Percentiles rank a stretch among this genome's conserved stretches.
phyloP scores from a whole-genome alignment of 1,140 invertebrate genomes.

The Drosophila ficusphila region DNA sequence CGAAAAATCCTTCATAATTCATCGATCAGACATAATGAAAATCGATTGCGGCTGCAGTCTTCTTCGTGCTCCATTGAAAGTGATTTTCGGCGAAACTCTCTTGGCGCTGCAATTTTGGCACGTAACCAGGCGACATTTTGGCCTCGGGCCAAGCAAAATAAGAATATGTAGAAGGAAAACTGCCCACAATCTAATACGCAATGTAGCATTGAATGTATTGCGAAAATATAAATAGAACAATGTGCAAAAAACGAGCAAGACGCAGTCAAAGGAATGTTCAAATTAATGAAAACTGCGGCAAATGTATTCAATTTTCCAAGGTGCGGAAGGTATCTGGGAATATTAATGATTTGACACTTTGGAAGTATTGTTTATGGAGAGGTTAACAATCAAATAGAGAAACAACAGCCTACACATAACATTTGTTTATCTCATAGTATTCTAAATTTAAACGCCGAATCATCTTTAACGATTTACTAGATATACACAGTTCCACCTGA shows the following conservation, averaged over 20 bases:
- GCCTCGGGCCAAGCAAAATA: slow-evolving; percentile 52
- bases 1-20: slow-evolving; percentile 53
- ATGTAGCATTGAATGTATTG: slow-evolving; percentile 55
- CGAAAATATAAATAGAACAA: slow-evolving; percentile 60
- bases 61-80: slow-evolving; percentile 59
- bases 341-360: slow-evolving; percentile 34
- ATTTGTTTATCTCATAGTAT: slow-evolving; percentile 63
- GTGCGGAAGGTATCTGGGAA: slow-evolving; percentile 11
- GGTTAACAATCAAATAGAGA: slow-evolving; percentile 21
- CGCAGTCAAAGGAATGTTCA: slow-evolving; percentile 37
- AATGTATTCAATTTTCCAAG: slow-evolving; percentile 36
- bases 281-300: slow-evolving; percentile 31
- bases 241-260: slow-evolving; percentile 25
- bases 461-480: slow-evolving; percentile 29
- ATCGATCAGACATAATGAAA: slow-evolving; percentile 76
- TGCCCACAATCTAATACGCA: slow-evolving; percentile 44
- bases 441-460: slow-evolving; percentile 69
- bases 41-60: slow-evolving; percentile 45
- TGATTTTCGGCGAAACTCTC: slow-evolving; percentile 60
- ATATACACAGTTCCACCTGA: slow-evolving; percentile 53
- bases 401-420: slow-evolving; percentile 41
- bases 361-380: slow-evolving; percentile 18
- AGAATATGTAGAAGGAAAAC: slow-evolving; percentile 39
- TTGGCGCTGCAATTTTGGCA: slow-evolving; percentile 67
- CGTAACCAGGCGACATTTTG: slow-evolving; percentile 65